Percentiles rank a stretch among this genome's conserved stretches.
These are phyloP conservation scores for Gastrophryne carolinensis DNA, from an alignment of 2,797 vertebrate species.

Conservation along the genomic window DNA sequence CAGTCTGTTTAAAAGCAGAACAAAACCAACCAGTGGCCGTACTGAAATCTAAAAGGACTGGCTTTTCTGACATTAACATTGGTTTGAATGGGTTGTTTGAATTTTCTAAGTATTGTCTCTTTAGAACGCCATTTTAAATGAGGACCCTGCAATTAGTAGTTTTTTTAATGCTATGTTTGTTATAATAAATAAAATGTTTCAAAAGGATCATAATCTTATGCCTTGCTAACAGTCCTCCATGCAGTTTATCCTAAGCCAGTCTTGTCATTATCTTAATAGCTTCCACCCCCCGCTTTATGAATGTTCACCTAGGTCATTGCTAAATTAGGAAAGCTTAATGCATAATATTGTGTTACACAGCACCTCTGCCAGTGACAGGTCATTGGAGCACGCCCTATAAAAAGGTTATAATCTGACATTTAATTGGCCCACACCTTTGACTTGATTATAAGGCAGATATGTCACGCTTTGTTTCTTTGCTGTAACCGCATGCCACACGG, in stretches of 20 bases:
- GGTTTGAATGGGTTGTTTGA: too few relatives aligned
- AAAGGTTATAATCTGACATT: neutral
- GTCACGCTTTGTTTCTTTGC: neutral
- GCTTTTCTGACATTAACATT: too few relatives aligned
- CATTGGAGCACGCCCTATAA: neutral
- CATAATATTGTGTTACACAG: neutral
- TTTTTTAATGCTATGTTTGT: too few relatives aligned
- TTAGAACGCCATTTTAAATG: too few relatives aligned
- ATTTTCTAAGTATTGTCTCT: too few relatives aligned
- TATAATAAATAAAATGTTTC: too few relatives aligned
- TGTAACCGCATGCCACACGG: neutral
- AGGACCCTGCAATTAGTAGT: too few relatives aligned
- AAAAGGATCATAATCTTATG: too few relatives aligned
- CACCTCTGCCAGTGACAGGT: neutral
- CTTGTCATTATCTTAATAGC: neutral
- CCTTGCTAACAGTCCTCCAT: too few relatives aligned
- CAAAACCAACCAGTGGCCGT: too few relatives aligned
- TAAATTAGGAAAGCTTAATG: constrained; percentile 6
- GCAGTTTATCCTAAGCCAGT: neutral
- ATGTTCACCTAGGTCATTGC: neutral
- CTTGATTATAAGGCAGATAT: neutral
- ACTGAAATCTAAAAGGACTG: too few relatives aligned
- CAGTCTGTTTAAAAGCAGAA: too few relatives aligned
- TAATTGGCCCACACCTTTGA: neutral
- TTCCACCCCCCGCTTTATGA: neutral